Evolutionary conservation across 2,888 invertebrate species (phyloP), one percentile per base, ranked within the genome.

Genomic region (Lampropteryx suffumata): DNA sequence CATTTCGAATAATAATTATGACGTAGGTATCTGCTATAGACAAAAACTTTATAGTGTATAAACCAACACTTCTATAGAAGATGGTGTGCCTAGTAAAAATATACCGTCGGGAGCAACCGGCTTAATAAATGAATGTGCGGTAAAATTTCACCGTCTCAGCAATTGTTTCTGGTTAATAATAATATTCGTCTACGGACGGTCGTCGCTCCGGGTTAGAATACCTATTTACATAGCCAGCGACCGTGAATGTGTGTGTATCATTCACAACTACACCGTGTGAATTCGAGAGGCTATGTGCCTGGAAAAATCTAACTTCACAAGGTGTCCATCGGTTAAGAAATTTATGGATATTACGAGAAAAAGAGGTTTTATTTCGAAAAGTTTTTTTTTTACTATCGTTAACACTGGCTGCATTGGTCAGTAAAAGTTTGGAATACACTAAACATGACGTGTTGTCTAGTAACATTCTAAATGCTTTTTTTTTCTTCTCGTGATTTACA

Each of bases 211-310:
- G 62, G 65, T 64, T 70, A 64, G 79, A 80, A 36, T 76, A 73
- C 71, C 67, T 78, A 86, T 85, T 85, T 84, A 84, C 87, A 86
- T 88, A 87, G 79, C 72, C 86, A 84, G 73, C 75, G 79, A 86
- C 87, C 87, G 87, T 86, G 82, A 85, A 86, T 75, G 72, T 79
- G 68, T 66, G 65, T 67, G 72, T 79, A 77, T 76, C 73, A 79
- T 71, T 74, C 72, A 74, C 69, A 62, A 69, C 62, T 66, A 59
- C 68, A 72, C 73, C 86, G 87, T 87, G 88, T 87, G 88, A 88
- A 87, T 80, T 76, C 74, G 65, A 68, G 67, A 73, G 69, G 65
- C 69, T 67, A 85, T 85, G 84, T 71, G 73, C 71, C 66, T 69
- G 78, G 83, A 80, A 83, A 76, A 76, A 80, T 82, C 73, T 73